A percentile compares a stretch with the other conserved stretches of the same genome.
These are phyloP conservation scores for Busseola fusca DNA, from an alignment of 2,888 invertebrate species.

Conservation along the genomic window DNA sequence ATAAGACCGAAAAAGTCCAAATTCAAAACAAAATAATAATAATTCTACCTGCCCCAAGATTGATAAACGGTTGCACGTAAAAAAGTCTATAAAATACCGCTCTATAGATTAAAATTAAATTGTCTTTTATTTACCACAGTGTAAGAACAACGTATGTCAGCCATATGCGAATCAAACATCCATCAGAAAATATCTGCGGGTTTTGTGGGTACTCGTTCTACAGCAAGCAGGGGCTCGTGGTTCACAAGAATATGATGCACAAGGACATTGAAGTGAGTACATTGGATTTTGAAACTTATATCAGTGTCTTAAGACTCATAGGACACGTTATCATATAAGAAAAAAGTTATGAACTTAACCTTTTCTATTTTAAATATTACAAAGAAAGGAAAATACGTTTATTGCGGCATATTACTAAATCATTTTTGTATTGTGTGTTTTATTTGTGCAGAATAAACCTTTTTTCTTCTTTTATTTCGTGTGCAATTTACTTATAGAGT, in stretches of 20 bases:
- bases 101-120: background rate
- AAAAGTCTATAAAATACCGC: background rate
- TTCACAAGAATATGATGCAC: constrained; percentile 85
- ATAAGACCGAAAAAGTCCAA: no score
- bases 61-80: no score
- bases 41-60: no score
- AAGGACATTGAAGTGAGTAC: constrained; percentile 73
- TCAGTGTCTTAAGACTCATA: background rate
- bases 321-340: background rate
- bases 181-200: constrained; percentile 83
- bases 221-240: constrained; percentile 81
- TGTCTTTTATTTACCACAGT: constrained; percentile 59
- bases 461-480: background rate
- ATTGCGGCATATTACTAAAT: no score
- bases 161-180: constrained; percentile 85
- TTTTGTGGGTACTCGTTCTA: constrained; percentile 85
- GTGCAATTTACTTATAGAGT: no score
- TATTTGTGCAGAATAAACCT: background rate
- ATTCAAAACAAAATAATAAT: no score
- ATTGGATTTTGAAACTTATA: constrained; percentile 26
- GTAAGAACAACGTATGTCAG: constrained; percentile 85
- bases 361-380: background rate
- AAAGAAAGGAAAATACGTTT: no score
- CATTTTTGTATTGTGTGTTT: background rate
- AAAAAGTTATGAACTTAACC: background rate